Conservation (phyloP, 1,140 invertebrate species). For the Stegodyphus dumicola region DNA sequence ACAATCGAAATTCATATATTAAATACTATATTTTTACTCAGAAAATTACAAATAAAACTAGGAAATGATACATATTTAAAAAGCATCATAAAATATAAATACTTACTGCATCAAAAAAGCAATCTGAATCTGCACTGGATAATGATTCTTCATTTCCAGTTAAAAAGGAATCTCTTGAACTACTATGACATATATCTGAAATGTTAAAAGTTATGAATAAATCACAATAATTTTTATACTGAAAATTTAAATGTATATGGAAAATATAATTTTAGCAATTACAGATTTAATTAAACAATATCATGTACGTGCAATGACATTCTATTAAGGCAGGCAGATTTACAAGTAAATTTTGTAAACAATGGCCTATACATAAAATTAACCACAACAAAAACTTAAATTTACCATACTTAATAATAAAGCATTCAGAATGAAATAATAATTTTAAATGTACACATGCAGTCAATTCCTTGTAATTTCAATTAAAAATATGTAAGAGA, state of each 20-base stretch:
- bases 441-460: not conserved
- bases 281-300: not conserved
- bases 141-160: conserved; percentile 69
- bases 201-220: not conserved
- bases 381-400: not conserved
- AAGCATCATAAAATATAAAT: not conserved
- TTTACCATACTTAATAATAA: not conserved
- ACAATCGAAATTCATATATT: too few relatives aligned
- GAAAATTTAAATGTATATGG: not conserved
- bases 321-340: not conserved
- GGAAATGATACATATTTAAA: too few relatives aligned
- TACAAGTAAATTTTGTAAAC: not conserved
- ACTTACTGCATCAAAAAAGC: conserved; percentile 61
- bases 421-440: not conserved
- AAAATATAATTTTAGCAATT: not conserved
- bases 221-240: not conserved
- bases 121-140: conserved; percentile 69
- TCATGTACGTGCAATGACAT: not conserved
- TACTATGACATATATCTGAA: conserved; percentile 53
- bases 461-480: too few relatives aligned
- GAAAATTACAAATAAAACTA: too few relatives aligned
- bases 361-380: not conserved
- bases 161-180: conserved; percentile 67
- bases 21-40: too few relatives aligned
- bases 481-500: too few relatives aligned